Conservation (phyloP, 1,140 invertebrate genomes). For the Diachasmimorpha longicaudata region DNA sequence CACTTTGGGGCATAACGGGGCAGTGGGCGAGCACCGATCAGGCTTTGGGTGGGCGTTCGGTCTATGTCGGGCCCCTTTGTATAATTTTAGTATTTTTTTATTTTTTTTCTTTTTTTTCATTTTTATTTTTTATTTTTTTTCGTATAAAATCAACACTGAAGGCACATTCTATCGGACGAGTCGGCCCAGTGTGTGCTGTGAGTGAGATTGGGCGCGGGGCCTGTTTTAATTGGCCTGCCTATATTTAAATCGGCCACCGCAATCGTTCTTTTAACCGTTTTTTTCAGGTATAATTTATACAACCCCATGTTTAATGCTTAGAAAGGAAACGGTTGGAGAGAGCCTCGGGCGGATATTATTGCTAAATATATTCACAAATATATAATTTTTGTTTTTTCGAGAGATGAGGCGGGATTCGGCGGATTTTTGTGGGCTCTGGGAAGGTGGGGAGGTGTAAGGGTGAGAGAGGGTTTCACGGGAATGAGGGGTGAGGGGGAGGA, state of each 20-base stretch:
- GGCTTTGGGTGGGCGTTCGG: conserved; percentile 72
- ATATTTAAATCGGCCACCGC: conserved; percentile 2
- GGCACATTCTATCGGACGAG: conserved; percentile 89
- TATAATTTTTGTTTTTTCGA: conserved; percentile 30
- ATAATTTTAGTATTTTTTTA: conserved; percentile 73
- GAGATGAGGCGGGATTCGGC: conserved; percentile 18
- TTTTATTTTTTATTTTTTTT: conserved; percentile 72
- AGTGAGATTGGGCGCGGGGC: conserved; percentile 63
- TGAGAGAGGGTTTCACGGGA: not conserved
- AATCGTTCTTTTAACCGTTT: not conserved
- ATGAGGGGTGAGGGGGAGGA: not conserved
- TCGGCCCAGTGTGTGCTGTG: conserved; percentile 77
- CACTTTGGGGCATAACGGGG: conserved; percentile 47
- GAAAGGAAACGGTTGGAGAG: not conserved
- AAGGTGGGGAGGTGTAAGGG: not conserved
- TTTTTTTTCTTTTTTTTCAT: conserved; percentile 46
- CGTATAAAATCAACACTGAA: conserved; percentile 87
- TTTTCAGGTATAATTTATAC: not conserved
- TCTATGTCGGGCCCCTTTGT: conserved; percentile 84
- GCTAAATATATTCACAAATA: not conserved
- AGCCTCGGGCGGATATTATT: not conserved
- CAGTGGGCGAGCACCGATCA: conserved; percentile 63
- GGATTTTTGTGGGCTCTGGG: not conserved
- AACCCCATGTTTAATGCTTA: not conserved
- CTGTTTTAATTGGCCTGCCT: conserved; percentile 18